These are phyloP conservation scores for Frieseomelitta varia DNA, from an alignment of 1,140 invertebrate genomes.

Conservation along the genomic window DNA sequence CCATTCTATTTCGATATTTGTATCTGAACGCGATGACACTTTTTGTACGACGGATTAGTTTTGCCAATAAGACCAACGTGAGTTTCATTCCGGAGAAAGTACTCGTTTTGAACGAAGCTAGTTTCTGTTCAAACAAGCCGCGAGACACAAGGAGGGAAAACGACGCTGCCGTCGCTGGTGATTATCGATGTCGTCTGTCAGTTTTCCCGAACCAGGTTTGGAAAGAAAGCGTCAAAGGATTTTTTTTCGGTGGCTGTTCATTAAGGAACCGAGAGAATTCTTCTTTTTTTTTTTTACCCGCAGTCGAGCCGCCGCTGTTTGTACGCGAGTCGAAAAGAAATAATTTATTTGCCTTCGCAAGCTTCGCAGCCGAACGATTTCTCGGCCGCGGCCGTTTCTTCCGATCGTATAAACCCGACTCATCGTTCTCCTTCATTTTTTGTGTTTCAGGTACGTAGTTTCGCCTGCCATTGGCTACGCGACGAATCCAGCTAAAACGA, in stretches of 20 bases:
- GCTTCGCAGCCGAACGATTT: conserved; percentile 16
- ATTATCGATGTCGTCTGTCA: conserved; percentile 54
- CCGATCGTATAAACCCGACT: conserved; percentile 31
- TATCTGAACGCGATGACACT: background rate
- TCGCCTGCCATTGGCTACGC: background rate
- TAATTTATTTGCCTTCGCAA: conserved; percentile 44
- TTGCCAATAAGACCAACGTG: background rate
- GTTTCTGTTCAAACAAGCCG: conserved; percentile 52
- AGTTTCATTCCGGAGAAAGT: background rate
- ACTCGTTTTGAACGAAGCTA: conserved; percentile 43
- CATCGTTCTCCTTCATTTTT: conserved; percentile 10
- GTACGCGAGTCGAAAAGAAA: conserved; percentile 16
- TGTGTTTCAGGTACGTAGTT: conserved; percentile 63
- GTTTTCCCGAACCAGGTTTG: conserved; percentile 30
- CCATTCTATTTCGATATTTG: no score
- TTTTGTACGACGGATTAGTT: conserved; percentile 43
- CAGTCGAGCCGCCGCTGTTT: background rate
- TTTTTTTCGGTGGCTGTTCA: conserved; percentile 24
- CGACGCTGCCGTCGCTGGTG: conserved; percentile 37
- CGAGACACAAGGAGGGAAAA: background rate
- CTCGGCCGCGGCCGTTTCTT: conserved; percentile 2
- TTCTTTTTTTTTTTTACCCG: conserved; percentile 11
- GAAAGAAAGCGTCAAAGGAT: conserved; percentile 35
- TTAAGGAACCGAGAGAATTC: conserved; percentile 31
- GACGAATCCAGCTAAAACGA: conserved; percentile 8